Evolutionary conservation across 2,888 invertebrate genomes (phyloP), one percentile per base, ranked within the genome.

Genomic region (Thalpophila matura): DNA sequence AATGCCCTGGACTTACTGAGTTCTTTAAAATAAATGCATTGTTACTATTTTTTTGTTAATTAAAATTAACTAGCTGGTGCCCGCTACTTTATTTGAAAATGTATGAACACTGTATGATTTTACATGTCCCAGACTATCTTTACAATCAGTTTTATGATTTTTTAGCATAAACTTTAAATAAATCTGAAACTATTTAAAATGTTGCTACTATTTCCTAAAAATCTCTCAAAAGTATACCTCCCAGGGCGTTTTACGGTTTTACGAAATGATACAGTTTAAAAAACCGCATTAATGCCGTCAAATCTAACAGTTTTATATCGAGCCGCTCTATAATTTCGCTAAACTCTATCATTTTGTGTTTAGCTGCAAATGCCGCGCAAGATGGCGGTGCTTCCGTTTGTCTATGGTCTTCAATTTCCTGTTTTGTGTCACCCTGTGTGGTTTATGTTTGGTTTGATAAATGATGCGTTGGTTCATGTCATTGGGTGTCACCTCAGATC

Each of bases 301-400:
- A 89, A 88, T 85, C 67, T 88, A 85, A 87, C 92, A 87, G 89
- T 77, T 84, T 56, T 68, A 80, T 59, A 38, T 35, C 51, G 12
- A 27, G 57, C 91, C 91, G 92, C 92, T 85, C 90, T 93, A 83
- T 93, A 88, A 93, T 93, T 88, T 90, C 35, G 86, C 87, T 92
- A 91, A 93, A 88, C 88, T 81, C 74, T 85, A 74, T 77, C 66
- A 80, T 80, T 76, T 79, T 61, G 64, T 75, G 78, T 83, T 82
- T 82, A 81, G 79, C 79, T 81, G 79, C 87, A 82, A 84, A 80
- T 74, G 80, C 61, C 53, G 50, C n/a, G 64, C 66, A 73, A 70
- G 58, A 74, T 69, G 79, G 78, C 74, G 73, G 56, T 42, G 79
- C 80, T 84, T 86, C 86, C 87, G 86, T 81, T 86, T 74, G 63